Evolutionary conservation across 1,140 invertebrate genomes (phyloP).

Genomic region (Anastatus disparis): DNA sequence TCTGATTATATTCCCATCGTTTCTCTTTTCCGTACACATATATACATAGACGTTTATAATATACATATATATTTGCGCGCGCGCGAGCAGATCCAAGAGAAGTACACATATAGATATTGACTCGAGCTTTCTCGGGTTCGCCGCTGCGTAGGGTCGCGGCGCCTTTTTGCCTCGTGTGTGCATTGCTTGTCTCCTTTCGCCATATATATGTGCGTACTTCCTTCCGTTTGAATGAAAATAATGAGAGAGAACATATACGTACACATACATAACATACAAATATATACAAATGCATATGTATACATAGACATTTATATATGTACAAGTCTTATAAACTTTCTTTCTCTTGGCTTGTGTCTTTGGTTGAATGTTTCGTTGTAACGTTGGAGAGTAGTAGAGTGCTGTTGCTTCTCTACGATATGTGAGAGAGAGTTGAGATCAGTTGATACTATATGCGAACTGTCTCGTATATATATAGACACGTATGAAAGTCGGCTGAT

Average conservation of each 20-base stretch:
- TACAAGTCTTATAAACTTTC: too few species aligned
- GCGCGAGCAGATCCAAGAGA: too few species aligned
- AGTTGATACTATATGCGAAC: too few species aligned
- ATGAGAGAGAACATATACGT: background rate
- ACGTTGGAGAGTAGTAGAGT: background rate
- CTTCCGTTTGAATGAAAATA: background rate
- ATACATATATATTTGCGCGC: too few species aligned
- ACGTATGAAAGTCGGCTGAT: background rate
- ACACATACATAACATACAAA: background rate
- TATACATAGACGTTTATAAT: too few species aligned
- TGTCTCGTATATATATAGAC: constrained; percentile 9
- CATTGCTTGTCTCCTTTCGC: too few species aligned
- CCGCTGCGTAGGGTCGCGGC: constrained; percentile 33
- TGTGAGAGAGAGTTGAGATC: too few species aligned
- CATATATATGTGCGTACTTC: background rate
- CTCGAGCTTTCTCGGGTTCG: constrained; percentile 22
- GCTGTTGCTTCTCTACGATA: background rate
- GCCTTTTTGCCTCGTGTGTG: background rate
- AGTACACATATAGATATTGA: too few species aligned
- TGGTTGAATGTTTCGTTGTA: too few species aligned
- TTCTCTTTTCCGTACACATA: background rate
- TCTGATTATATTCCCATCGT: constrained; percentile 3
- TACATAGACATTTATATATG: too few species aligned
- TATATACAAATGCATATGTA: too few species aligned
- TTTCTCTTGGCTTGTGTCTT: too few species aligned